phyloP scores from a whole-genome alignment of 2,888 invertebrate species.

The Pammene aurita region DNA sequence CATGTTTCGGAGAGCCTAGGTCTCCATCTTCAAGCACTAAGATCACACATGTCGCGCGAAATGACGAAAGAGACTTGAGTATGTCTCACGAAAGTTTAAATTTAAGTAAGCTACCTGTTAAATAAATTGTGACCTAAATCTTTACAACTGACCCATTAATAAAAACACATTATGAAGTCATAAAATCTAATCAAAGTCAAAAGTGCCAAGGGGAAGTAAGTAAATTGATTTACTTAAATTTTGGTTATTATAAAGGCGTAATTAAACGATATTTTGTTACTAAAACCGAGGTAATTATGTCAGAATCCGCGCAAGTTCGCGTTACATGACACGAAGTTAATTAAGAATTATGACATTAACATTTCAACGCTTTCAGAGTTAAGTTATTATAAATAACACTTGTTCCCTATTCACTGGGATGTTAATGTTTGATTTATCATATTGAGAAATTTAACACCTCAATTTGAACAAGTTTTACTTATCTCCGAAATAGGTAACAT shows the following conservation, averaged over 20 bases:
- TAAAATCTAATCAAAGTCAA: slow-evolving; percentile 23
- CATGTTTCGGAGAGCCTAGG: too few relatives aligned
- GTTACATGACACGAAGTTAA: slow-evolving; percentile 28
- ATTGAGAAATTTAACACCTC: not conserved
- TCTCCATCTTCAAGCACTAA: too few relatives aligned
- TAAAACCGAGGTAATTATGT: slow-evolving; percentile 25
- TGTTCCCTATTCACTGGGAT: not conserved
- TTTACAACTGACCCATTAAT: not conserved
- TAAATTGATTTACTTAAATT: slow-evolving; percentile 32
- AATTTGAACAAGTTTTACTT: too few relatives aligned
- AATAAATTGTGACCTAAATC: not conserved
- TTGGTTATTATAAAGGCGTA: slow-evolving; percentile 17
- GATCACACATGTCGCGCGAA: too few relatives aligned
- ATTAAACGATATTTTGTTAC: slow-evolving; percentile 32
- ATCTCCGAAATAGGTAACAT: too few relatives aligned
- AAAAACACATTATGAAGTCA: not conserved
- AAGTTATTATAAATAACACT: slow-evolving; percentile 18
- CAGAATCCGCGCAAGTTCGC: slow-evolving; percentile 17
- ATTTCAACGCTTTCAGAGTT: slow-evolving; percentile 15
- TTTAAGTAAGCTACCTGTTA: too few relatives aligned
- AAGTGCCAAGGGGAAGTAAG: slow-evolving; percentile 13
- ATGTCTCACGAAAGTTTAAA: too few relatives aligned
- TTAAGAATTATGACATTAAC: slow-evolving; percentile 37
- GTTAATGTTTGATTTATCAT: too few relatives aligned
- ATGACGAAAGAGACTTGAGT: too few relatives aligned